Evolutionary conservation across 2,888 invertebrate species (phyloP).

Genomic region (Hermaeophaga mercurialis): DNA sequence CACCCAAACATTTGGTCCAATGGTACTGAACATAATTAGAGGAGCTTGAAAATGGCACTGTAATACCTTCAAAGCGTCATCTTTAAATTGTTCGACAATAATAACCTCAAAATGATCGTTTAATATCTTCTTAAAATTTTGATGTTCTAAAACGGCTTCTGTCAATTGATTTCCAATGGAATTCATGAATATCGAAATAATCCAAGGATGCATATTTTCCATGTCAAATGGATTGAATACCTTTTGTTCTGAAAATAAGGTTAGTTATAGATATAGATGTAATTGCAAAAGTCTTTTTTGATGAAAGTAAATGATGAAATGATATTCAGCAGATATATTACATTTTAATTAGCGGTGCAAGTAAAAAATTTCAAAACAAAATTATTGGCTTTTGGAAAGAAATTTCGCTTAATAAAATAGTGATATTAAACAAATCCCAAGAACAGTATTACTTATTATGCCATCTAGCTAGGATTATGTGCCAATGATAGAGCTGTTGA

Average conservation of each 20-base stretch:
- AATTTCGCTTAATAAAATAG: no score
- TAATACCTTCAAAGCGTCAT: conserved; percentile 58
- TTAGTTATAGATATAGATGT: no score
- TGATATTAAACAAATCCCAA: no score
- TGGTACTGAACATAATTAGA: conserved; percentile 54
- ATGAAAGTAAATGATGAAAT: no score
- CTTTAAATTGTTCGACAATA: conserved; percentile 59
- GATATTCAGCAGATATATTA: no score
- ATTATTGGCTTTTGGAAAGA: no score
- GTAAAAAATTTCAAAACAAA: no score
- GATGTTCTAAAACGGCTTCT: conserved; percentile 1
- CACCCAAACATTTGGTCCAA: conserved; percentile 57
- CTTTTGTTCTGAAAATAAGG: conserved; percentile 1
- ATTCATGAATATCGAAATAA: conserved; percentile 43
- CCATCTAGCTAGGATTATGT: no score
- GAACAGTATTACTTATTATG: no score
- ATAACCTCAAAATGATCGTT: conserved; percentile 54
- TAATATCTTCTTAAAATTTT: conserved; percentile 13
- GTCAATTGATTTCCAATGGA: not conserved
- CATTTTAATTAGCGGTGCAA: no score
- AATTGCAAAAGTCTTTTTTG: no score
- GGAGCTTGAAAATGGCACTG: conserved; percentile 53
- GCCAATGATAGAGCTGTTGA: no score
- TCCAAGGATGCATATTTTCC: not conserved
- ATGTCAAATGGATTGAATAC: conserved; percentile 30